Base-by-base conservation (phyloP, 2,797 vertebrate species). In the Alosa sapidissima region DNA sequence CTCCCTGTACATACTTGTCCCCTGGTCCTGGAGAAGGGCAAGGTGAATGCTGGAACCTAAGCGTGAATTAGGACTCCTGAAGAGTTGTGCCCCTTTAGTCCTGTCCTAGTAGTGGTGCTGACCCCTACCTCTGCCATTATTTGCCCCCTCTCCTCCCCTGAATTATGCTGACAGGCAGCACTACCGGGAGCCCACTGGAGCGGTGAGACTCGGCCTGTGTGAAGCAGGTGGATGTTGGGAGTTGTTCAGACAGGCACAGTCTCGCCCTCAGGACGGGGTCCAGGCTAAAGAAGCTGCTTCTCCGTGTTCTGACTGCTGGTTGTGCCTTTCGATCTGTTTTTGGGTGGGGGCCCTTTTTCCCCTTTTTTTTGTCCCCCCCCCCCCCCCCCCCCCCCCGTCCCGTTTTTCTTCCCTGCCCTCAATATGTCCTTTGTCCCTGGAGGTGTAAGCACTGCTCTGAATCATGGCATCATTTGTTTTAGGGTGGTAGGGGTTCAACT, bases 401-500 rank as follows among this genome's bases (percentile, higher is more conserved):
- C 85, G 75, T 52, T 75, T 36, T 90, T 86, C 88, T 89, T 88
- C 88, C 78, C 84, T 68, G 45, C 84, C 54, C 75, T 82, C 47
- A 33, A 52, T 8, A 72, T 84, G 62, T 86, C 81, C 58, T 83
- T 52, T 85, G 89, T 93, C 92, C 93, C 91, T 82, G 85, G 88
- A 88, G 89, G 87, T 90, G 72, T 87, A 93, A 92, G 89, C 91
- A 92, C 89, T 94, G 91, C 92, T 89, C 89, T 94, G 87, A 88
- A 91, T 92, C 92, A 92, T 91, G 68, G 75, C 83, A 87, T 87
- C 86, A 86, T 92, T 91, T 84, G 88, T 91, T 86, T 90, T 92
- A 91, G 89, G 94, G 93, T 94, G 94, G 88, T 89, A 92, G 93
- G 94, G 92, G 92, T 93, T 94, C 89, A 89, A 87, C 93, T 21